phyloP scores from a whole-genome alignment of 2,113 vertebrate species.

The Takifugu bimaculatus region DNA sequence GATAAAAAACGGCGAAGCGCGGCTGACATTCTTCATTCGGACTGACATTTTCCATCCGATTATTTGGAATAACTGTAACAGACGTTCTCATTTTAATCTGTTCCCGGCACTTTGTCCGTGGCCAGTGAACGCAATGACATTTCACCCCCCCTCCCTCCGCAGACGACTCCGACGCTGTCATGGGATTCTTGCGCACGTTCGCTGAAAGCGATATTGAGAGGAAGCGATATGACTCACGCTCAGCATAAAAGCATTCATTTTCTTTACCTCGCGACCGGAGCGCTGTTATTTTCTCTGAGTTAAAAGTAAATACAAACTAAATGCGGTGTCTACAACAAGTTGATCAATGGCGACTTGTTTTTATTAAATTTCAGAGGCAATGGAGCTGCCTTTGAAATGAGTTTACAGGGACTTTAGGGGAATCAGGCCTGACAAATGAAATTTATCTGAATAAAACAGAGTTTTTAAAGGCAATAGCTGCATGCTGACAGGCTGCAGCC shows the following conservation, averaged over 20 bases:
- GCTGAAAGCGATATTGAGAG: slow-evolving; percentile 53
- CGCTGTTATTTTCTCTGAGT: slow-evolving; percentile 50
- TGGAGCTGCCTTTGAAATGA: slow-evolving; percentile 70
- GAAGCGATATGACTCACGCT: slow-evolving; percentile 50
- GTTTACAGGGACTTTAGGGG: slow-evolving; percentile 72
- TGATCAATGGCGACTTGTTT: slow-evolving; percentile 75
- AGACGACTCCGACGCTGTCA: slow-evolving; percentile 40
- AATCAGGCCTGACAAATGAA: slow-evolving; percentile 77
- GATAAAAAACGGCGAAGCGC: slow-evolving; percentile 17
- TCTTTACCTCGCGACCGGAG: slow-evolving; percentile 53
- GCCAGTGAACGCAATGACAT: slow-evolving; percentile 31
- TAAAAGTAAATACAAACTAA: slow-evolving; percentile 58
- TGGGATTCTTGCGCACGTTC: slow-evolving; percentile 34
- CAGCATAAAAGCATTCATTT: slow-evolving; percentile 61
- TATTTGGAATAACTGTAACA: slow-evolving; percentile 31
- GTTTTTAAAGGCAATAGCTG: slow-evolving; percentile 67
- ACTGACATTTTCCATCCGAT: slow-evolving; percentile 43
- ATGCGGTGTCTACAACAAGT: slow-evolving; percentile 69
- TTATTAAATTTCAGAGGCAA: slow-evolving; percentile 67
- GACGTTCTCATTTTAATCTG: slow-evolving; percentile 32
- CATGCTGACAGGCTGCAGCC: slow-evolving; percentile 68
- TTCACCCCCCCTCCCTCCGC: slow-evolving; percentile 40
- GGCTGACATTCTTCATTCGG: slow-evolving; percentile 13
- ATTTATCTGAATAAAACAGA: slow-evolving; percentile 76
- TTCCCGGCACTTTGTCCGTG: slow-evolving; percentile 38